A percentile compares a stretch with the other conserved stretches of the same genome.
Conservation (phyloP, 2,797 vertebrate species). For the Gallinago solitaria region DNA sequence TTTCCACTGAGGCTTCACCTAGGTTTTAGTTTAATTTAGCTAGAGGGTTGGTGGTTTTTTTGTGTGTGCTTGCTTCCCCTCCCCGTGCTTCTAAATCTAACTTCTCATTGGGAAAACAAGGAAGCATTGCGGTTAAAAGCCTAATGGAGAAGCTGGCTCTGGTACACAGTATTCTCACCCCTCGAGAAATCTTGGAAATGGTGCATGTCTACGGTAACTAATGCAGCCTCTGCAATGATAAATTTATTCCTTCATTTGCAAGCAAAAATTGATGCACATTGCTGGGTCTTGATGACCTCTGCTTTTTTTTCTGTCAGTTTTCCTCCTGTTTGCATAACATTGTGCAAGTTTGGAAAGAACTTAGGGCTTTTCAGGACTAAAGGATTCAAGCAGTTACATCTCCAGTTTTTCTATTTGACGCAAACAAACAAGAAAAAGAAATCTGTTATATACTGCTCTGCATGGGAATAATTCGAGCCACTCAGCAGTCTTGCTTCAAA, state of each 20-base stretch:
- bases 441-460: slow-evolving; percentile 44
- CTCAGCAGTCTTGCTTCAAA: slow-evolving; percentile 64
- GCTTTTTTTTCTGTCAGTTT: neutral
- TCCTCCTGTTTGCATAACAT: neutral
- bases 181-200: slow-evolving; percentile 66
- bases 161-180: slow-evolving; percentile 57
- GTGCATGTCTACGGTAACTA: slow-evolving; percentile 36
- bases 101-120: slow-evolving; percentile 47
- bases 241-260: slow-evolving; percentile 54
- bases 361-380: slow-evolving; percentile 20
- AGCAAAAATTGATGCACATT: slow-evolving; percentile 25
- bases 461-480: slow-evolving; percentile 49
- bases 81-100: neutral
- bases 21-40: slow-evolving; percentile 61
- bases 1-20: slow-evolving; percentile 38
- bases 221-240: slow-evolving; percentile 27
- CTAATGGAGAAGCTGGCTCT: slow-evolving; percentile 63
- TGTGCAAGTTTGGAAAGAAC: neutral
- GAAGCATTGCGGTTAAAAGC: slow-evolving; percentile 48
- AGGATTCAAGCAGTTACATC: slow-evolving; percentile 10
- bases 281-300: slow-evolving; percentile 31
- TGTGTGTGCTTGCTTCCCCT: slow-evolving; percentile 5
- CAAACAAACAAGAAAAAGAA: slow-evolving; percentile 22
- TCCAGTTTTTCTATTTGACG: slow-evolving; percentile 28
- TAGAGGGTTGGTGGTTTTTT: slow-evolving; percentile 29